Percentiles rank a stretch among this genome's conserved stretches.
Evolutionary conservation across 35 echinoderm and acorn worm species (phyloP).

Genomic region (Apostichopus japonicus): DNA sequence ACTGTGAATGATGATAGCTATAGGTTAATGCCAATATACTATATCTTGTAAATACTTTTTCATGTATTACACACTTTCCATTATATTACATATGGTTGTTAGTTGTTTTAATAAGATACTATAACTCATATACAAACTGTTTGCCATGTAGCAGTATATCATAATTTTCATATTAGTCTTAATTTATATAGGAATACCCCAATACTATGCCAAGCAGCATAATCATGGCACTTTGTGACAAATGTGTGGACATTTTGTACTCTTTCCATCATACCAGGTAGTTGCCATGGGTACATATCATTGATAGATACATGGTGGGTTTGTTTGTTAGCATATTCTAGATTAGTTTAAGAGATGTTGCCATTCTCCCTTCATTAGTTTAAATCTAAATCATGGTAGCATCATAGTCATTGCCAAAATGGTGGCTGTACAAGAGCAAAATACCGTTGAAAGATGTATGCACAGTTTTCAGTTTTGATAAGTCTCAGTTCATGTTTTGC

Average conservation of each 20-base stretch:
- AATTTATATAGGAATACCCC: not conserved
- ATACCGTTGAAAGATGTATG: not conserved
- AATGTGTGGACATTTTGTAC: not conserved
- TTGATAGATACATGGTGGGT: not conserved
- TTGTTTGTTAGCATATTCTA: not conserved
- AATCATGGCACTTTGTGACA: not conserved
- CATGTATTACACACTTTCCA: not conserved
- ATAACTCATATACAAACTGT: not conserved
- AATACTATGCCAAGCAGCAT: not conserved
- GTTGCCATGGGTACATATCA: not conserved
- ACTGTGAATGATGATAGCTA: not conserved
- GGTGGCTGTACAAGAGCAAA: not conserved
- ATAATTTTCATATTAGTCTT: not conserved
- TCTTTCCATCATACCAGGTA: not conserved
- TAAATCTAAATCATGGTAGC: not conserved
- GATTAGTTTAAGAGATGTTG: not conserved
- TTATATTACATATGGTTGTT: not conserved
- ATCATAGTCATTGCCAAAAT: not conserved
- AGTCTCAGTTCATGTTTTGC: not conserved
- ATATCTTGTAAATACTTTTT: slow-evolving; percentile 1
- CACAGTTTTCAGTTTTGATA: not conserved
- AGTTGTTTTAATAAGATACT: not conserved
- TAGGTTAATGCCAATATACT: not conserved
- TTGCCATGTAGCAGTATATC: not conserved
- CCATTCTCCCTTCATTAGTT: not conserved